Base-by-base conservation (phyloP, 1,140 invertebrate genomes). In the Drosophila nasuta region DNA sequence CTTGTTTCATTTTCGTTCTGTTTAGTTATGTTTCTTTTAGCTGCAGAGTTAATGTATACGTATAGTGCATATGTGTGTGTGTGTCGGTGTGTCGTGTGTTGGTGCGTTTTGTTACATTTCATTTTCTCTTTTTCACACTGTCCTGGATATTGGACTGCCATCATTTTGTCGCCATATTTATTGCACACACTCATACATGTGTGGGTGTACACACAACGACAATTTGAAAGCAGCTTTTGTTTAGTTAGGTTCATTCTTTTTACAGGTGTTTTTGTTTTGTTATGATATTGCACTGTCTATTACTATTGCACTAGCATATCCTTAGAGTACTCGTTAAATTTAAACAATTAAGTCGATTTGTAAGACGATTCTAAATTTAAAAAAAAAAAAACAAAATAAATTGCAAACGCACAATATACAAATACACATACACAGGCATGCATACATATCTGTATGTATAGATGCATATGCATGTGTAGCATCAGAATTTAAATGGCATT, bases 231-330 rank as follows among this genome's bases (percentile, higher is more conserved):
- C 54, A 35, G 4, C 13, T 58, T 58, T 17, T 8, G 11, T 45
- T 51, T 69, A 41, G 15, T 58, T 64, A 8, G 28, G 17, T 45
- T 54, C 48, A 33, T 45, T 28, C 51, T 64, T 41, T 17, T 52
- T 66, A 69, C 57, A 69, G 45, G 62, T 69, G 45, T 62, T 49
- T 45, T 51, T 43, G 45, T 73, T 25, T 51, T 67, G 35, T 67
- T 45, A 33, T 15, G 46, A 35, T 68, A 74, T 77, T 74, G 70
- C 71, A 77, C 75, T 46, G 45, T 57, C 49, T 66, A 75, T 70
- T 25, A 54, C 72, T 75, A 70, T 75, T 70, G 64, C 66, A 75
- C 67, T 70, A 57, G 57, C 25, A 35, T 56, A 54, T 46, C 41
- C 43, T 52, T 64, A 64, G 7, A 54, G 35, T 52, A 64, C 49